phyloP scores from a whole-genome alignment of 1,140 invertebrate species.

The Drosophila erecta region DNA sequence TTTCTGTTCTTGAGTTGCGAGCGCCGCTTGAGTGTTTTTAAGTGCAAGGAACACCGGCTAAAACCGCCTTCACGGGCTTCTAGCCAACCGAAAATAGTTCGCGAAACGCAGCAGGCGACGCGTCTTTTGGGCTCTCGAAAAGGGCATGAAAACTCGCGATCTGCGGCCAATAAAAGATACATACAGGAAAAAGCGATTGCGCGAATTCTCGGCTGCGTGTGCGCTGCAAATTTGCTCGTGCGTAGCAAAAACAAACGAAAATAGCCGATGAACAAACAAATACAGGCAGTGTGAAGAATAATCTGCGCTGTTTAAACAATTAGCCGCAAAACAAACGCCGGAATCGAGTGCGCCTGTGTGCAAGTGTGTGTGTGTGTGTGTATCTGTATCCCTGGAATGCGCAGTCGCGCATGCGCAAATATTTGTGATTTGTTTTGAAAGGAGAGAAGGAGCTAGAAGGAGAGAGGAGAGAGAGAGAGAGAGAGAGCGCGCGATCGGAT shows the following conservation, averaged over 20 bases:
- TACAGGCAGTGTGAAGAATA: slow-evolving; percentile 61
- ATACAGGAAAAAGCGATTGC: slow-evolving; percentile 73
- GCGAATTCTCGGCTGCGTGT: slow-evolving; percentile 61
- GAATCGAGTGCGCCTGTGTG: slow-evolving; percentile 3
- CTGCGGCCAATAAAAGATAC: slow-evolving; percentile 78
- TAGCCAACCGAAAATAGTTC: slow-evolving; percentile 22
- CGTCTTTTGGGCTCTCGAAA: slow-evolving; percentile 62
- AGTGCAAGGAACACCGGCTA: slow-evolving; percentile 23
- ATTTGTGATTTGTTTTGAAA: slow-evolving; percentile 67
- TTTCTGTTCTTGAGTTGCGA: no score
- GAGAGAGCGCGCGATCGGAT: slow-evolving; percentile 2
- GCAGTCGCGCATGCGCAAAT: slow-evolving; percentile 72
- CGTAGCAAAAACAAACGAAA: background rate
- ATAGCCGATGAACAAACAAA: slow-evolving; percentile 55
- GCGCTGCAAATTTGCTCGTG: slow-evolving; percentile 24
- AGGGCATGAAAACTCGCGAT: slow-evolving; percentile 76
- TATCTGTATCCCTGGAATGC: slow-evolving; percentile 65
- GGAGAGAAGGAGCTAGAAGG: slow-evolving; percentile 25
- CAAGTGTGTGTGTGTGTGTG: background rate
- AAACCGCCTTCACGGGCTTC: slow-evolving; percentile 5
- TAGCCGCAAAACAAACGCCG: slow-evolving; percentile 57
- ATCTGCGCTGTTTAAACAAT: slow-evolving; percentile 70
- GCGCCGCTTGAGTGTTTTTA: background rate
- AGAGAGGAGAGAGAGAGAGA: background rate
- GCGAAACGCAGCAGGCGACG: slow-evolving; percentile 28